These are phyloP conservation scores for Zosterops pallidus DNA, from an alignment of 2,113 vertebrate species.

Conservation along the genomic window DNA sequence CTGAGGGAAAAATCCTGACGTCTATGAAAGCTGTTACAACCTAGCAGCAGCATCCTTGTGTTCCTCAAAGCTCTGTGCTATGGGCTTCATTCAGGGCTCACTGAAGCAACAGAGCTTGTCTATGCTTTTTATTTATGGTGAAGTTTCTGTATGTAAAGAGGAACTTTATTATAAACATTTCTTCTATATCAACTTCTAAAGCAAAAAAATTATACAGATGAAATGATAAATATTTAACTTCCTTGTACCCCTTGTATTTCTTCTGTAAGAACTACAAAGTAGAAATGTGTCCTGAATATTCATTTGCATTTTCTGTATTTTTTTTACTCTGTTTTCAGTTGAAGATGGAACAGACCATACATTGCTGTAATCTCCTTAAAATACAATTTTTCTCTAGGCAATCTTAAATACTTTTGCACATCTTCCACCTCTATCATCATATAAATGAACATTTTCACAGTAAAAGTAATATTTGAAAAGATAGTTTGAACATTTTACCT, in stretches of 20 bases:
- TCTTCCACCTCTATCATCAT: not conserved
- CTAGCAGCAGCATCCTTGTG: not conserved
- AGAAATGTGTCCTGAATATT: not conserved
- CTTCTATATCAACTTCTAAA: not conserved
- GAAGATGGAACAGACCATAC: not conserved
- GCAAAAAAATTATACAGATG: not conserved
- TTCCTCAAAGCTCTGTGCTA: not conserved
- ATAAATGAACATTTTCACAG: not conserved
- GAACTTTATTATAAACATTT: not conserved
- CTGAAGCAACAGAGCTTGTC: not conserved
- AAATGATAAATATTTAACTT: not conserved
- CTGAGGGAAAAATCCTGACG: not conserved
- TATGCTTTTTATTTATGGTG: not conserved
- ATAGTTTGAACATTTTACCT: conserved; percentile 65
- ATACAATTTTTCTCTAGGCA: not conserved
- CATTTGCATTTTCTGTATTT: not conserved
- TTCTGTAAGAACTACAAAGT: not conserved
- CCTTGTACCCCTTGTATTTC: not conserved
- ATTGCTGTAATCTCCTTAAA: not conserved
- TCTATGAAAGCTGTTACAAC: not conserved
- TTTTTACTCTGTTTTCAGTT: not conserved
- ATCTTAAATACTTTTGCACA: not conserved
- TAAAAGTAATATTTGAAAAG: not conserved
- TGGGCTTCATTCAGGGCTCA: not conserved
- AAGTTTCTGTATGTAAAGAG: not conserved